Conservation (phyloP, 2,888 invertebrate species). For the Agriopis aurantiaria region DNA sequence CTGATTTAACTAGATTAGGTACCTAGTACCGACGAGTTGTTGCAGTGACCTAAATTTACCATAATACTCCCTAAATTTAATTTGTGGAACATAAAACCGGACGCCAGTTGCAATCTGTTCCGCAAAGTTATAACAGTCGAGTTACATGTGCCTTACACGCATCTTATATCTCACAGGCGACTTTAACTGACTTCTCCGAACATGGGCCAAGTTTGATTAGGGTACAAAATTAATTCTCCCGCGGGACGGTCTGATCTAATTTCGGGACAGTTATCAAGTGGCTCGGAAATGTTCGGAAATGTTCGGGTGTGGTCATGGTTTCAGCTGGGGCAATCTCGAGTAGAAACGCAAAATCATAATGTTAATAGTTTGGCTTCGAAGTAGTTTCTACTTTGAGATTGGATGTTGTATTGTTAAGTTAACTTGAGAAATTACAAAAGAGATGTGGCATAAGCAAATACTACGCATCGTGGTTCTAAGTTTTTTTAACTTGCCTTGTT, state of each 20-base stretch:
- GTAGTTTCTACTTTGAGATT: conserved; percentile 25
- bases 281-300: conserved; percentile 53
- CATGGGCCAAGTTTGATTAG: conserved; percentile 58
- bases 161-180: conserved; percentile 36
- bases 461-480: neutral
- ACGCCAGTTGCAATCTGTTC: conserved; percentile 28
- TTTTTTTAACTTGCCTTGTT: neutral
- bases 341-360: conserved; percentile 32
- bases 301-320: conserved; percentile 44
- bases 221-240: conserved; percentile 58
- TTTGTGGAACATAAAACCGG: conserved; percentile 8
- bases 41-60: neutral
- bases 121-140: conserved; percentile 22
- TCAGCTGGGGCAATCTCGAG: conserved; percentile 17
- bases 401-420: conserved; percentile 26
- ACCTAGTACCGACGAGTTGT: neutral
- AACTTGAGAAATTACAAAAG: neutral
- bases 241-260: conserved; percentile 50
- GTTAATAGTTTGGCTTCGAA: conserved; percentile 26
- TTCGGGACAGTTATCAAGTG: conserved; percentile 50
- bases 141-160: conserved; percentile 29
- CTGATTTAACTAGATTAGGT: too few relatives aligned
- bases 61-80: neutral
- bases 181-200: conserved; percentile 49
- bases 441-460: neutral